phyloP scores from a whole-genome alignment of 1,140 invertebrate genomes.

The Bicyclus anynana region DNA sequence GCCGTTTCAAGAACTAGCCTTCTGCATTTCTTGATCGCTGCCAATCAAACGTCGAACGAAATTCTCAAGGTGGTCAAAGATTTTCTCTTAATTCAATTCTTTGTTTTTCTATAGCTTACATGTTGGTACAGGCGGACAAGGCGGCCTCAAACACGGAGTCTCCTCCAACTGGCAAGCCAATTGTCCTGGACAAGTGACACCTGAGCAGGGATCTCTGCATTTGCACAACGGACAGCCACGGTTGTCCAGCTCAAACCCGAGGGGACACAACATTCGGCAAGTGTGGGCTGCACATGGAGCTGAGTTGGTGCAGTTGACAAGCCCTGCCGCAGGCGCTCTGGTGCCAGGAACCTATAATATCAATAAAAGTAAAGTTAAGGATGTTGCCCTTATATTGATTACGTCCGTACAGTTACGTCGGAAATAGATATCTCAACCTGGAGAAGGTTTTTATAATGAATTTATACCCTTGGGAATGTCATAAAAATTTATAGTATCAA shows the following conservation, averaged over 20 bases:
- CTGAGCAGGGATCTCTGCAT: slow-evolving; percentile 88
- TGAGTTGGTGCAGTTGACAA: slow-evolving; percentile 85
- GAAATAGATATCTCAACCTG: no score
- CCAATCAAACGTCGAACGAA: no score
- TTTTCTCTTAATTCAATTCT: no score
- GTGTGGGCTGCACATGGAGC: slow-evolving; percentile 86
- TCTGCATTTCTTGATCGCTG: no score
- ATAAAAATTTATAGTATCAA: no score
- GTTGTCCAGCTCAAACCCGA: slow-evolving; percentile 85
- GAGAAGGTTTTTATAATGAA: no score
- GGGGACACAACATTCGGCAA: slow-evolving; percentile 92
- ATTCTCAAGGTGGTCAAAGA: no score
- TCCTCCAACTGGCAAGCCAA: slow-evolving; percentile 88
- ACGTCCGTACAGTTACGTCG: no score
- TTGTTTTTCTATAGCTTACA: slow-evolving; percentile 83
- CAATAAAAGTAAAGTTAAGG: no score
- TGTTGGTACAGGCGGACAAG: slow-evolving; percentile 89
- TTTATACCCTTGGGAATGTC: no score
- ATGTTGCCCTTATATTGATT: no score
- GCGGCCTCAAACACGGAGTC: slow-evolving; percentile 84
- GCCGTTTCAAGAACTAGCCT: no score
- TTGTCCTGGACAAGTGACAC: slow-evolving; percentile 85
- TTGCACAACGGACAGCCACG: slow-evolving; percentile 89
- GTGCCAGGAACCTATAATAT: slow-evolving; percentile 83
- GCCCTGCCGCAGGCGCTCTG: slow-evolving; percentile 78